phyloP scores from a whole-genome alignment of 2,797 vertebrate species.

The Leucoraja ocellata region DNA sequence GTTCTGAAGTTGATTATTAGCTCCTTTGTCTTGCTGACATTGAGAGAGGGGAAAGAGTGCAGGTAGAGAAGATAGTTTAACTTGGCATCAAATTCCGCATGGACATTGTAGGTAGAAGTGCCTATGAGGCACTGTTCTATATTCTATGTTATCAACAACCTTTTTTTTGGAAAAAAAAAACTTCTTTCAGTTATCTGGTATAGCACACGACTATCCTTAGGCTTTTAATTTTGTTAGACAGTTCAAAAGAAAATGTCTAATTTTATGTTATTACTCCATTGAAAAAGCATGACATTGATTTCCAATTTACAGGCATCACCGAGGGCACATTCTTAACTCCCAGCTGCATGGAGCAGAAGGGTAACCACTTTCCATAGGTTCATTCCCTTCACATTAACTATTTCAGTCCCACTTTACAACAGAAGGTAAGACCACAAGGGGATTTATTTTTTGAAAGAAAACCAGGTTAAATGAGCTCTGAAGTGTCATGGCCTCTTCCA shows the following conservation, averaged over 20 bases:
- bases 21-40: no score
- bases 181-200: not conserved
- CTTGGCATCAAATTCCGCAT: no score
- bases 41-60: no score
- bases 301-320: not conserved
- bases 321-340: not conserved
- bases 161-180: not conserved
- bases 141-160: not conserved
- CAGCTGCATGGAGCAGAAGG: not conserved
- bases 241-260: not conserved
- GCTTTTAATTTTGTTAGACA: not conserved
- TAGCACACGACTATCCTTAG: not conserved
- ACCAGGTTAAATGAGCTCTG: not conserved
- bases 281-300: not conserved
- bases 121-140: no score
- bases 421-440: not conserved
- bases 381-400: not conserved
- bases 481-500: not conserved
- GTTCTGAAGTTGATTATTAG: no score
- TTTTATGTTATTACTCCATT: not conserved
- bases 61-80: no score
- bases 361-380: not conserved
- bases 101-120: no score
- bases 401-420: not conserved
- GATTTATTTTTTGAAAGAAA: no score